Evolutionary conservation across 2,888 invertebrate genomes (phyloP), one percentile per base, ranked within the genome.

Genomic region (Epistrophella euchroma): DNA sequence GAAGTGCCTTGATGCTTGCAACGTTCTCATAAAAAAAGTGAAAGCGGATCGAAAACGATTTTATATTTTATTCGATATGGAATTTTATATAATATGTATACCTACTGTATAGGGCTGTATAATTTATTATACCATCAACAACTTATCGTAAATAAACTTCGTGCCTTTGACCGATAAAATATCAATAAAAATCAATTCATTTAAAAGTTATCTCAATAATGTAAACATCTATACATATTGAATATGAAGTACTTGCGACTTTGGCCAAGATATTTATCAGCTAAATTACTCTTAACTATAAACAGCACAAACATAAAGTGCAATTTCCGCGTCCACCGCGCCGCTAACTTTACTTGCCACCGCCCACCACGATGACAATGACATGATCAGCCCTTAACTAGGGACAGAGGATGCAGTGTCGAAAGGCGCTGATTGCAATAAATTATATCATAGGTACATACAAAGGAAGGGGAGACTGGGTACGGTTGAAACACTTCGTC

Each of bases 191-290:
- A 56, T 56, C 32, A 32, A 32, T 56, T 28, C 10, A 17, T 32
- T 56, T 11, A 32, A 32, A 32, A 56, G 28, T 0, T 4, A 50
- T 13, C n/a, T n/a, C n/a, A n/a, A n/a, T n/a, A n/a, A n/a, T n/a
- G n/a, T n/a, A n/a, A n/a, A n/a, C n/a, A n/a, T n/a, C n/a, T n/a
- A n/a, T n/a, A n/a, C n/a, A n/a, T n/a, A n/a, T n/a, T n/a, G n/a
- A n/a, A n/a, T n/a, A n/a, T n/a, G n/a, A 47, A 9, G 19, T 6
- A n/a, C 2, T 15, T 0, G 25, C 5, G 35, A 58, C 58, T 58
- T 58, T 58, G 58, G 13, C 2, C 37, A 62, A 9, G 3, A 32
- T 56, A 56, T 28, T 32, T 35, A 35, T 66, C 66, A 66, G 47
- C 66, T 2, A 28, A 28, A 28, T 28, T 47, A 28, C 19, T 13